Conservation (phyloP, 2,888 invertebrate genomes). For the Chironomus tentans region DNA sequence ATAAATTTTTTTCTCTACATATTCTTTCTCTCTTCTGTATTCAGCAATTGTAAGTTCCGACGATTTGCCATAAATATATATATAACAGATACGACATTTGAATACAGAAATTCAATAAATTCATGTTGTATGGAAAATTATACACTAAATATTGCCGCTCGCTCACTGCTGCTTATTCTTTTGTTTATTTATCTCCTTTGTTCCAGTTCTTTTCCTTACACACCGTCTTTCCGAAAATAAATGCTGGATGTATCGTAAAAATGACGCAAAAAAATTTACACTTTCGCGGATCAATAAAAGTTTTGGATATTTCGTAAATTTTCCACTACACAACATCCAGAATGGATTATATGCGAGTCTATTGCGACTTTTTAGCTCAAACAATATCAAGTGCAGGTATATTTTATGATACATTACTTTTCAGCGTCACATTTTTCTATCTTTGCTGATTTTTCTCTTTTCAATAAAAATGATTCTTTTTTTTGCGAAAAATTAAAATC, state of each 20-base stretch:
- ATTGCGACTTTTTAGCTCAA: background rate
- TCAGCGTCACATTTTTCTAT: background rate
- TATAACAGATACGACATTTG: too few relatives aligned
- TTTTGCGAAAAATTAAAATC: background rate
- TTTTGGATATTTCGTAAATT: background rate
- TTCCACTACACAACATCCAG: background rate
- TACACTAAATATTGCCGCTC: background rate
- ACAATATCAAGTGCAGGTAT: too few relatives aligned
- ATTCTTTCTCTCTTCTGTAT: background rate
- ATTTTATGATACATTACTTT: background rate
- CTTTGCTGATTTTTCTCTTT: background rate
- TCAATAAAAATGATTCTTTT: background rate
- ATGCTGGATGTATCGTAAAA: background rate
- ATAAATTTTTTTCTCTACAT: background rate
- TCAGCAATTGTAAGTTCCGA: too few relatives aligned
- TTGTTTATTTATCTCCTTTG: constrained; percentile 7
- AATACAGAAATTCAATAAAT: background rate
- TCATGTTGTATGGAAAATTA: background rate
- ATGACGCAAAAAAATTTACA: constrained; percentile 23
- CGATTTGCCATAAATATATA: too few relatives aligned
- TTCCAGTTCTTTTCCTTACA: background rate
- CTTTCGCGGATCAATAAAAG: constrained; percentile 9
- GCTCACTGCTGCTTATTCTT: background rate
- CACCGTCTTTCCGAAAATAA: background rate
- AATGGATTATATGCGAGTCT: background rate